phyloP scores from a whole-genome alignment of 2,113 vertebrate species.

The Xiphophorus maculatus region DNA sequence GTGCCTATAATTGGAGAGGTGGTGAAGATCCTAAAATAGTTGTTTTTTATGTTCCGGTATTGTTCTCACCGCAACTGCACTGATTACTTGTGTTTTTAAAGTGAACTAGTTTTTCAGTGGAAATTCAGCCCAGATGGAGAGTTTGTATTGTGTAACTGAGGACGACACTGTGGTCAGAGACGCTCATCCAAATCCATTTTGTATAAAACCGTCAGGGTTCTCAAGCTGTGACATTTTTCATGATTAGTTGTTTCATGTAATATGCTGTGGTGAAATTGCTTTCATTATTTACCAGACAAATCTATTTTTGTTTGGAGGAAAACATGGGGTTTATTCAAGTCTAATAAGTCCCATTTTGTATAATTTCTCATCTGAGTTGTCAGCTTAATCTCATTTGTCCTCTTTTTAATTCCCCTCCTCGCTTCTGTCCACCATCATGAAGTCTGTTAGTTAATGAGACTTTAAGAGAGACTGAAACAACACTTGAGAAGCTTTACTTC shows the following conservation, averaged over 20 bases:
- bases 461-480: constrained; percentile 38
- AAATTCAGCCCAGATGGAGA: background rate
- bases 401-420: background rate
- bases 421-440: constrained; percentile 24
- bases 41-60: background rate
- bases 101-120: constrained; percentile 8
- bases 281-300: constrained; percentile 55
- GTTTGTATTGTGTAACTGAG: constrained; percentile 27
- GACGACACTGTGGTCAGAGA: constrained; percentile 23
- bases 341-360: constrained; percentile 63
- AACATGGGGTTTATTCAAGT: constrained; percentile 48
- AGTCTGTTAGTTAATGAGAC: constrained; percentile 53
- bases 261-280: constrained; percentile 32
- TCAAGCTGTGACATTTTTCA: constrained; percentile 44
- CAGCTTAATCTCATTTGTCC: constrained; percentile 58
- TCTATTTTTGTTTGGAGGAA: constrained; percentile 42
- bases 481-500: constrained; percentile 13
- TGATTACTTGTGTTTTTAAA: constrained; percentile 18
- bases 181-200: constrained; percentile 60
- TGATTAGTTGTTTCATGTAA: constrained; percentile 62
- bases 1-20: constrained; percentile 13
- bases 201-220: constrained; percentile 55
- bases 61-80: constrained; percentile 9
- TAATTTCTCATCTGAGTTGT: constrained; percentile 63
- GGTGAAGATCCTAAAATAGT: constrained; percentile 21